These are phyloP conservation scores for Heliconius himera DNA, from an alignment of 1,140 invertebrate species.

Conservation along the genomic window DNA sequence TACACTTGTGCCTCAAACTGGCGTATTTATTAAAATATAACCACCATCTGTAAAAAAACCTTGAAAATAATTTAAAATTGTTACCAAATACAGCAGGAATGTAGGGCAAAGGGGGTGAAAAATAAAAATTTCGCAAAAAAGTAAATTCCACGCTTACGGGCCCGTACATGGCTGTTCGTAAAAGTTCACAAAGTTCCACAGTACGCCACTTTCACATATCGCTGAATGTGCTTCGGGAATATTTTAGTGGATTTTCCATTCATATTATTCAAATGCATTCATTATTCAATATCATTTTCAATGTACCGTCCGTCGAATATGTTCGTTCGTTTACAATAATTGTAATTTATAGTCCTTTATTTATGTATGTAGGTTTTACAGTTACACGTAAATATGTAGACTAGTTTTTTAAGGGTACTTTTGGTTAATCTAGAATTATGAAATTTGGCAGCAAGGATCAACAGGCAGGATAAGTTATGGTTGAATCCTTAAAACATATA, in stretches of 20 bases:
- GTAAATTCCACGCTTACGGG: background rate
- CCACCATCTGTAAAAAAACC: background rate
- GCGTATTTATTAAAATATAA: no score
- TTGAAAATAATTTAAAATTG: background rate
- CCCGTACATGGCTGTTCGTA: background rate
- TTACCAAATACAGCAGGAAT: background rate
- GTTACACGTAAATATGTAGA: no score
- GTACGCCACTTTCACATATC: background rate
- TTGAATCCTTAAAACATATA: no score
- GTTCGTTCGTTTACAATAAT: background rate
- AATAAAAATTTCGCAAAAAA: background rate
- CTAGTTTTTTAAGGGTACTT: no score
- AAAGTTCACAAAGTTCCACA: background rate
- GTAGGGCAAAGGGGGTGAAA: background rate
- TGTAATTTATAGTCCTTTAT: background rate
- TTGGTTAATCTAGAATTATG: no score
- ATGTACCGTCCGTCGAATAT: background rate
- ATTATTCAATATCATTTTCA: background rate
- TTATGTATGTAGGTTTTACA: no score
- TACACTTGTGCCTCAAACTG: no score
- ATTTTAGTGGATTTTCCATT: background rate
- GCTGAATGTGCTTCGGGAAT: background rate
- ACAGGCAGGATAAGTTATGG: no score
- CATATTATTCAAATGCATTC: conserved; percentile 3
- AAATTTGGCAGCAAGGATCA: no score